A percentile compares a stretch with the other conserved stretches of the same genome.
Conservation (phyloP, 1,140 invertebrate genomes). For the Conus betulinus region DNA sequence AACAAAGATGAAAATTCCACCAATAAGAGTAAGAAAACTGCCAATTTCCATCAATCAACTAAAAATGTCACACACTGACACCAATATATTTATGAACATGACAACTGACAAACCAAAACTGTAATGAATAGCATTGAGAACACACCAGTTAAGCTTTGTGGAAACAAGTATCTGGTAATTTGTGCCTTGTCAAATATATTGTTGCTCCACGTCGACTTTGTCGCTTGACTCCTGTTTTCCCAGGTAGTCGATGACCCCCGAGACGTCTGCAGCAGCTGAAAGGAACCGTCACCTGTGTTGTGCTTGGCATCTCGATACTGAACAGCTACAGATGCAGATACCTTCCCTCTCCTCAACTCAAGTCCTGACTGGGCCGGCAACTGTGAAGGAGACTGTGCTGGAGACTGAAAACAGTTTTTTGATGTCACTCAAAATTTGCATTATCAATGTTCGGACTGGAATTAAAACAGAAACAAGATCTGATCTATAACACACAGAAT, state of each 20-base stretch:
- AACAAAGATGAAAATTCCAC: too few relatives aligned
- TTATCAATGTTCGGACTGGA: too few relatives aligned
- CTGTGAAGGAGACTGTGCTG: constrained; percentile 19
- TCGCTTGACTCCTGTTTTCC: neutral
- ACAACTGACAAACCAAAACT: neutral
- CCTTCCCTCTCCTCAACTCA: neutral
- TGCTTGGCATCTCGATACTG: too few relatives aligned
- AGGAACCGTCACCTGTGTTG: neutral
- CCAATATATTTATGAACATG: neutral
- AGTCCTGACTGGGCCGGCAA: neutral
- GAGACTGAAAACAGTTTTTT: neutral
- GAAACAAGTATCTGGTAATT: neutral
- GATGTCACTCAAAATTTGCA: too few relatives aligned
- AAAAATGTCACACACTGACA: too few relatives aligned
- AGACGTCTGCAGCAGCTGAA: neutral
- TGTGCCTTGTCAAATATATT: constrained; percentile 7
- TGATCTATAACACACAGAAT: too few relatives aligned
- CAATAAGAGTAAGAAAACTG: too few relatives aligned
- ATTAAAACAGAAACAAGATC: too few relatives aligned
- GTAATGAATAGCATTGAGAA: neutral
- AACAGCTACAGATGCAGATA: neutral
- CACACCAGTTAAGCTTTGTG: neutral
- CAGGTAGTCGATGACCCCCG: neutral
- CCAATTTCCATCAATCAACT: too few relatives aligned
- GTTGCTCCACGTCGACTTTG: neutral